These are phyloP conservation scores for Bombyx mori DNA, from an alignment of 1,140 invertebrate species.

Conservation along the genomic window DNA sequence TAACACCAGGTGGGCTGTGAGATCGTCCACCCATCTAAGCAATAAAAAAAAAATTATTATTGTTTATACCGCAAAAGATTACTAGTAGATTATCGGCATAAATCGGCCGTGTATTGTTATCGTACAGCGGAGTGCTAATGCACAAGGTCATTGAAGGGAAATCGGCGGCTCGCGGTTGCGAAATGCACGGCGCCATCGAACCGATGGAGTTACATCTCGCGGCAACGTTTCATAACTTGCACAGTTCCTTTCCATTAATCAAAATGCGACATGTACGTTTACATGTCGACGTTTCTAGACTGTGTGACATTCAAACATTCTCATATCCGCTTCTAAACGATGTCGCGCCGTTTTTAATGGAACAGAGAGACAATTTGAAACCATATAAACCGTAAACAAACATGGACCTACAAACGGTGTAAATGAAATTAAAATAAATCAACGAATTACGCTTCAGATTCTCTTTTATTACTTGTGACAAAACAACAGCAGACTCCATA, in stretches of 20 bases:
- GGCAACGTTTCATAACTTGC: constrained; percentile 35
- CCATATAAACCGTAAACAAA: no score
- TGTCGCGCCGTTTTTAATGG: no score
- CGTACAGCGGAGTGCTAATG: constrained; percentile 35
- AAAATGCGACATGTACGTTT: constrained; percentile 18
- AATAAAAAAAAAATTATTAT: no score
- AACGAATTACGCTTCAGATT: no score
- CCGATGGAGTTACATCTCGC: constrained; percentile 42
- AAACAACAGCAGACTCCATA: not conserved
- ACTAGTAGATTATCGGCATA: constrained; percentile 19
- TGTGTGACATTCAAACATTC: not conserved
- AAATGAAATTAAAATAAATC: no score
- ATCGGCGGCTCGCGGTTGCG: constrained; percentile 52
- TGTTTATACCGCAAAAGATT: no score
- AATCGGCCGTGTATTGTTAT: constrained; percentile 37
- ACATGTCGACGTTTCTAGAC: constrained; percentile 15
- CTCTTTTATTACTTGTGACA: no score
- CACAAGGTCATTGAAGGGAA: constrained; percentile 65
- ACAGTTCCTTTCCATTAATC: constrained; percentile 26
- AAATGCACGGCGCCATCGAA: constrained; percentile 36
- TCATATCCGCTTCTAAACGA: no score
- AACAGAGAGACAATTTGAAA: no score
- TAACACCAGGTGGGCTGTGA: no score
- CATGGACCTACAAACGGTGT: no score
- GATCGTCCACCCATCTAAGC: no score